These are phyloP conservation scores for human (Homo sapiens) DNA, from an alignment of 2,113 vertebrate genomes.

Conservation along the genomic window GRCh38 chr2:226475501-226476000, in stretches of 20 bases:
- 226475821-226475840: neutral
- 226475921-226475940: neutral
- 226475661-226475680: neutral
- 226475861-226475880: neutral
- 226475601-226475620: neutral
- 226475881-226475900: neutral
- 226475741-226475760: neutral
- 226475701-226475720: neutral
- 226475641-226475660: neutral
- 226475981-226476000: neutral
- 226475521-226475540: neutral
- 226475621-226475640: neutral
- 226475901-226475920: neutral
- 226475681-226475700: neutral
- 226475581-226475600: neutral
- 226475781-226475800: neutral
- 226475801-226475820: neutral
- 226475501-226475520: neutral
- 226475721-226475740: neutral
- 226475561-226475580: neutral
- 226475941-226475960: neutral
- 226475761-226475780: constrained; percentile 26
- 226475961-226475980: neutral
- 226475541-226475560: neutral
- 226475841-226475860: neutral